Evolutionary conservation across 2,888 invertebrate genomes (phyloP).

Genomic region (Megaustenia siamemsis): DNA sequence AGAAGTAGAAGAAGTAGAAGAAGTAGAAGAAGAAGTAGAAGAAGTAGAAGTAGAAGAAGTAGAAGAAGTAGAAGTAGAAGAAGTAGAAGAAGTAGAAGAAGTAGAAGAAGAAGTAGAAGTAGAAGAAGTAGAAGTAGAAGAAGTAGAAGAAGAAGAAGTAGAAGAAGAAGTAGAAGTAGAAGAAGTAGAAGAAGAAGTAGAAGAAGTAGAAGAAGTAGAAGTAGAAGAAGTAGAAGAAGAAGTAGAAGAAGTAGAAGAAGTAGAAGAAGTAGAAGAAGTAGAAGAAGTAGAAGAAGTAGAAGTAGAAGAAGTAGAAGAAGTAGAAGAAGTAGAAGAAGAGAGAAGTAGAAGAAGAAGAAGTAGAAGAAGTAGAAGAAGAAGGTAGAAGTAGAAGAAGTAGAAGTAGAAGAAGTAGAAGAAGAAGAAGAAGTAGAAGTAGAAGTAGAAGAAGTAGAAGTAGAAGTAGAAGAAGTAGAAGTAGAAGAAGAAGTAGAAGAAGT

Average conservation of each 20-base stretch:
- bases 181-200: background rate
- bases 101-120: background rate
- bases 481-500: too few relatives aligned
- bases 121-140: background rate
- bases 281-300: background rate
- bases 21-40: background rate
- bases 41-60: background rate
- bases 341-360: background rate
- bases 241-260: background rate
- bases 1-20: too few relatives aligned
- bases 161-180: background rate
- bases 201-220: background rate
- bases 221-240: conserved; percentile 16
- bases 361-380: background rate
- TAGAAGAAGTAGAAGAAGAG: background rate
- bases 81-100: background rate
- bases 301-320: background rate
- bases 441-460: background rate
- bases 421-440: background rate
- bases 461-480: background rate
- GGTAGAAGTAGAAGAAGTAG: too few relatives aligned
- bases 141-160: background rate
- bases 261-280: background rate
- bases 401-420: background rate
- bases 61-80: background rate